Conservation (phyloP, 2,888 invertebrate species). For the Leptinotarsa juncta region DNA sequence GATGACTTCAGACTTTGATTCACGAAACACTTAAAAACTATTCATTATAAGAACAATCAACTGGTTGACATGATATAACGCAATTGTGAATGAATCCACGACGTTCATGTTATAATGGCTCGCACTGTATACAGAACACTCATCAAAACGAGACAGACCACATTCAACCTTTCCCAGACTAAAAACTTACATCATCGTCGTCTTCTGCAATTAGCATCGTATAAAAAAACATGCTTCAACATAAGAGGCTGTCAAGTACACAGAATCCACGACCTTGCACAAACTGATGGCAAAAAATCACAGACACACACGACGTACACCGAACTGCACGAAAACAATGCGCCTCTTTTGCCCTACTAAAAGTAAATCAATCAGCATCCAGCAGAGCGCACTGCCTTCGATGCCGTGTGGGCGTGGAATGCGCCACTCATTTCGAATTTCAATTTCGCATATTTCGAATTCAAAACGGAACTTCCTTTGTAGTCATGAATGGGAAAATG, state of each 20-base stretch:
- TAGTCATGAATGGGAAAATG: too few species aligned
- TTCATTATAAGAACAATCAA: too few species aligned
- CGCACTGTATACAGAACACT: background rate
- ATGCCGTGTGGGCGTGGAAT: slow-evolving; percentile 21
- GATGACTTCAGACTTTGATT: too few species aligned
- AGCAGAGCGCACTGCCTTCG: slow-evolving; percentile 33
- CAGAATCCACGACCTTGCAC: slow-evolving; percentile 13
- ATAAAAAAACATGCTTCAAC: slow-evolving; percentile 36
- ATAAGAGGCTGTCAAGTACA: slow-evolving; percentile 9
- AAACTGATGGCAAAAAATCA: background rate
- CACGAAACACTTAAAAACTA: too few species aligned
- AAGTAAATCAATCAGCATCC: slow-evolving; percentile 45
- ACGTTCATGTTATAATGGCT: background rate
- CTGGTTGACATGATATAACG: too few species aligned
- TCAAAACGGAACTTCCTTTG: background rate
- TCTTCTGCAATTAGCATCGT: slow-evolving; percentile 39
- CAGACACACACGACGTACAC: background rate
- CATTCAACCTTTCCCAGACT: background rate
- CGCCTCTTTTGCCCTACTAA: slow-evolving; percentile 40
- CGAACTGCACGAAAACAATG: slow-evolving; percentile 36
- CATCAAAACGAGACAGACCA: background rate
- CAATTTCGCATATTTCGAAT: slow-evolving; percentile 5
- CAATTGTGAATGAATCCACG: background rate
- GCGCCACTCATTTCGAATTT: slow-evolving; percentile 33
- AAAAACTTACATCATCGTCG: slow-evolving; percentile 27